Percentiles rank a stretch among this genome's conserved stretches.
Evolutionary conservation across 2,797 vertebrate species (phyloP).

Genomic region (Oryzias sinensis): DNA sequence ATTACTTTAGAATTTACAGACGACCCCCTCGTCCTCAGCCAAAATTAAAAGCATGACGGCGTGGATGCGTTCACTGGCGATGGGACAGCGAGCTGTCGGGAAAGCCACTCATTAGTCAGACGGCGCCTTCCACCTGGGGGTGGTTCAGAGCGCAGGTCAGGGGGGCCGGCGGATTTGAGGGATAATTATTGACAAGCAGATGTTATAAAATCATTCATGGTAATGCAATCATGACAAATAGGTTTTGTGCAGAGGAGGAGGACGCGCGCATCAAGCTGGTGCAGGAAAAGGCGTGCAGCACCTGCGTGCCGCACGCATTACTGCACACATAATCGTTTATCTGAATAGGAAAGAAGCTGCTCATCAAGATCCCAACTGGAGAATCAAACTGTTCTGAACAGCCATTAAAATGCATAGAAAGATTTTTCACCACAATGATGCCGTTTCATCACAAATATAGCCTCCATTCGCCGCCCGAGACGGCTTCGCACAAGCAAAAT

Average conservation of each 20-base stretch:
- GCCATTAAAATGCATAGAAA: slow-evolving; percentile 12
- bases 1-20: too few relatives aligned
- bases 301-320: slow-evolving; percentile 42
- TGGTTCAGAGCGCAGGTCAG: slow-evolving; percentile 69
- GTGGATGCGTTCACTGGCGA: slow-evolving; percentile 56
- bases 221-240: slow-evolving; percentile 81
- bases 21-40: too few relatives aligned
- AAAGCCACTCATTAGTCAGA: slow-evolving; percentile 72
- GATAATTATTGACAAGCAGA: slow-evolving; percentile 82
- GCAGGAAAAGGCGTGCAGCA: slow-evolving; percentile 23
- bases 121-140: slow-evolving; percentile 76
- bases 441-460: slow-evolving; percentile 68
- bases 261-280: slow-evolving; percentile 31
- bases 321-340: slow-evolving; percentile 4
- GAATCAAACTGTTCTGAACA: slow-evolving; percentile 14
- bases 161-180: slow-evolving; percentile 64
- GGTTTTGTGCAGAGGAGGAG: slow-evolving; percentile 57
- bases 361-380: slow-evolving; percentile 17
- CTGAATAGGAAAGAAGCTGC: slow-evolving; percentile 12
- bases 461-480: slow-evolving; percentile 44
- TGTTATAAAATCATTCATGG: slow-evolving; percentile 83
- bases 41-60: slow-evolving; percentile 28
- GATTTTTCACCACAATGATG: slow-evolving; percentile 48
- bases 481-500: slow-evolving; percentile 66
- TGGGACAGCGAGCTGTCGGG: slow-evolving; percentile 55